phyloP scores from a whole-genome alignment of 2,113 vertebrate species.

The Psittacara wagleri region DNA sequence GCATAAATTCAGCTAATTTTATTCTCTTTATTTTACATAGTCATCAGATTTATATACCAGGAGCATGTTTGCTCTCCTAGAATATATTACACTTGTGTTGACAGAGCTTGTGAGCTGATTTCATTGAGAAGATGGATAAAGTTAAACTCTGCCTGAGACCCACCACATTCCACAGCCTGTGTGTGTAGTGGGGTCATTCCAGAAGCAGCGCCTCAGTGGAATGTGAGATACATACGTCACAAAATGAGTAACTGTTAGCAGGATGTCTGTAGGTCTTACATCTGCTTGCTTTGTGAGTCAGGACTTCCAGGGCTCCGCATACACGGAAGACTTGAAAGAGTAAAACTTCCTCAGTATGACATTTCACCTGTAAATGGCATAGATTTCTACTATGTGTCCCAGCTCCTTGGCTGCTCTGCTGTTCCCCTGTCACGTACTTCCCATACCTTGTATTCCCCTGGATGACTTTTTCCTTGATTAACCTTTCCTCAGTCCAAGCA shows the following conservation, averaged over 20 bases:
- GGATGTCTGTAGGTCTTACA: background rate
- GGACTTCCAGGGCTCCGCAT: background rate
- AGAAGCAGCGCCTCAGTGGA: background rate
- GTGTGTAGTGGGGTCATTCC: slow-evolving; percentile 8
- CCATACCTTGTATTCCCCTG: background rate
- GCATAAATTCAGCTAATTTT: background rate
- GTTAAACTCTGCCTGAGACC: slow-evolving; percentile 36
- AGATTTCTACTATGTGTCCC: background rate
- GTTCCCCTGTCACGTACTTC: background rate
- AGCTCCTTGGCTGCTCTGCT: background rate
- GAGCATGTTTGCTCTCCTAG: background rate
- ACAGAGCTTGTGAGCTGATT: background rate
- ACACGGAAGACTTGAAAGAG: background rate
- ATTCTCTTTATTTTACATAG: background rate
- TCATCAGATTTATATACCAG: background rate
- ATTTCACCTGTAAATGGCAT: background rate
- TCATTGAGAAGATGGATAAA: slow-evolving; percentile 4
- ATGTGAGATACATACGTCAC: background rate
- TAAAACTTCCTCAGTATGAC: background rate
- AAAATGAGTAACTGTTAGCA: background rate
- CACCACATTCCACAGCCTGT: slow-evolving; percentile 33
- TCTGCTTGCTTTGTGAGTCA: background rate
- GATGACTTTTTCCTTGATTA: background rate
- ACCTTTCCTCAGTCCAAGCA: background rate
- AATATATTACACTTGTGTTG: background rate